Base-by-base conservation (phyloP, 1,140 invertebrate species). In the Drosophila eugracilis region DNA sequence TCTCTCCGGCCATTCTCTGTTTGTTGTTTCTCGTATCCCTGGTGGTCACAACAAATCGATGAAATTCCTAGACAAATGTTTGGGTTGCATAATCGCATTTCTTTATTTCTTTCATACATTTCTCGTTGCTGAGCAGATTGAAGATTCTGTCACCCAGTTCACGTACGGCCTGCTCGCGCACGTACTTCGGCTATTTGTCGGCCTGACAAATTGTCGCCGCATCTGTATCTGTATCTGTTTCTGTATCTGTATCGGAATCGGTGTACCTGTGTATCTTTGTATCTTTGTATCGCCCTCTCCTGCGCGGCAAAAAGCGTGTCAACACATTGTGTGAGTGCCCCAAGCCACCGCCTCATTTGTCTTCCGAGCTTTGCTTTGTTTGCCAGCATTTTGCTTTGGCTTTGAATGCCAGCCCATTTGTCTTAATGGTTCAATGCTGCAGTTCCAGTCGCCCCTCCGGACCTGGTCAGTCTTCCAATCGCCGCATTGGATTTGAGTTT, bases 101-200 rank as follows among this genome's bases (percentile, higher is more conserved):
- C 60, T 65, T 65, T 65, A 53, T 69, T 60, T 48, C 30, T 30
- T 45, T 15, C 17, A 26, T 48, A 34, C 21, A 6, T 14, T 3
- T 3, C 5, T 28, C 19, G 12, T 55, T 48, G 42, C 48, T 44
- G 30, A 32, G 19, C 15, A 24, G 57, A 63, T 63, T 14, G 57
- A n/a, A 67, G 62, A 69, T 69, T 75, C 71, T 70, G 75, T 84
- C 79, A 85, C 79, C 79, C 79, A 84, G 63, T 85, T 85, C 80
- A 84, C 80, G 75, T 84, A 84, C 80, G 52, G 34, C 49, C 44
- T 49, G 62, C 69, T 62, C 71, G 57, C 65, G 62, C 80, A 84
- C 80, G 80, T 84, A 84, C 80, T 37, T 45, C 21, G 42, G 60
- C 79, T 75, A 84, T 84, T 84, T 84, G 80, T 83, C 65, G 71